Conservation (phyloP, 2,797 vertebrate species). For the Pelochelys cantorii region DNA sequence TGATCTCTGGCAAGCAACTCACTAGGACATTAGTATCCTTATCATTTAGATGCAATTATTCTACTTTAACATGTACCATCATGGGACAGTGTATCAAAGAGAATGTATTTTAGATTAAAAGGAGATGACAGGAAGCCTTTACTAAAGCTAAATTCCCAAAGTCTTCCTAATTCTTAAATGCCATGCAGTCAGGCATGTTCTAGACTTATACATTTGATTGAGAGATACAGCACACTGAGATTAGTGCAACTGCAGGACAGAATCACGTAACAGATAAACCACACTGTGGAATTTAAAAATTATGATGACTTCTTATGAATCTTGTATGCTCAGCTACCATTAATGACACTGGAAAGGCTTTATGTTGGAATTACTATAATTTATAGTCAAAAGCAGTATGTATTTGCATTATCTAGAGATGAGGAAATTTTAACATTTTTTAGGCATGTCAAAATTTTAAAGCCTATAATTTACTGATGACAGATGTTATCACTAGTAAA, state of each 20-base stretch:
- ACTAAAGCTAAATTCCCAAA: background rate
- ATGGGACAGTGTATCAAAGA: background rate
- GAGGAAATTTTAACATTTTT: background rate
- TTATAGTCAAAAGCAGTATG: background rate
- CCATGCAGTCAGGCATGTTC: accelerated
- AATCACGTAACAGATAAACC: background rate
- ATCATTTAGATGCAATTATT: background rate
- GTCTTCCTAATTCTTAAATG: background rate
- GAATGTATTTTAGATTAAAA: background rate
- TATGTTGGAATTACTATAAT: background rate
- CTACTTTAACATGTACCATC: background rate
- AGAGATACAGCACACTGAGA: background rate
- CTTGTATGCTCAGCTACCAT: background rate
- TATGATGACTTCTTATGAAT: background rate
- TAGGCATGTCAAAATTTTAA: background rate
- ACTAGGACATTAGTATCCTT: background rate
- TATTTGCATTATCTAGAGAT: background rate
- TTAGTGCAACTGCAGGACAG: background rate
- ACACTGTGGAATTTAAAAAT: background rate
- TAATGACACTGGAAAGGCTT: background rate
- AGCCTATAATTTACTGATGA: background rate
- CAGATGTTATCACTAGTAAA: background rate
- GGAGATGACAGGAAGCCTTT: background rate
- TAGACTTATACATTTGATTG: constrained; percentile 9
- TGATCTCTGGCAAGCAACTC: background rate